A percentile compares a stretch with the other conserved stretches of the same genome.
phyloP scores from a whole-genome alignment of 2,797 vertebrate genomes.

The Peromyscus attwateri region DNA sequence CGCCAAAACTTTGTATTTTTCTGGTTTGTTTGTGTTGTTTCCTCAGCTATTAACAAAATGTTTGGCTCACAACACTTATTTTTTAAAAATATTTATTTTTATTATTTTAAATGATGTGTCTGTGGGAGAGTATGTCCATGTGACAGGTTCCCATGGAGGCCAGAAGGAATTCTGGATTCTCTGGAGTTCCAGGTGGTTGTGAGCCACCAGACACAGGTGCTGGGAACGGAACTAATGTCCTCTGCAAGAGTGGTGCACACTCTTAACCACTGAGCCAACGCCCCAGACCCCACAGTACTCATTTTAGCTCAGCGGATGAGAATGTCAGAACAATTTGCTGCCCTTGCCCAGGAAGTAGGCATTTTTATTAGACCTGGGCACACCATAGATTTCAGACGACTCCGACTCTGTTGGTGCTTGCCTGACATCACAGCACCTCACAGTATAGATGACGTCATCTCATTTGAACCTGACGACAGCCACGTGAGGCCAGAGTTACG shows the following conservation, averaged over 20 bases:
- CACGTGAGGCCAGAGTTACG: background rate
- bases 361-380: constrained; percentile 1
- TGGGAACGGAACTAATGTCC: background rate
- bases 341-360: background rate
- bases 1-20: background rate
- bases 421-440: background rate
- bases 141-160: background rate
- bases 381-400: background rate
- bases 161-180: background rate
- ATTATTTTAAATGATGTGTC: background rate
- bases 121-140: too few relatives aligned
- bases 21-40: background rate
- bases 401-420: background rate
- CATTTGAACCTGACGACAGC: background rate
- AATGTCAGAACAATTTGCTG: background rate
- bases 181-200: background rate
- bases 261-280: background rate
- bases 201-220: background rate
- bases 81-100: background rate
- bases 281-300: background rate
- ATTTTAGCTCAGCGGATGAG: background rate
- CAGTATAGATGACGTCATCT: background rate
- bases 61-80: background rate
- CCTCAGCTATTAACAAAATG: background rate
- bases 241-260: background rate